phyloP scores from a whole-genome alignment of 2,113 vertebrate species.

The Oceanites oceanicus region DNA sequence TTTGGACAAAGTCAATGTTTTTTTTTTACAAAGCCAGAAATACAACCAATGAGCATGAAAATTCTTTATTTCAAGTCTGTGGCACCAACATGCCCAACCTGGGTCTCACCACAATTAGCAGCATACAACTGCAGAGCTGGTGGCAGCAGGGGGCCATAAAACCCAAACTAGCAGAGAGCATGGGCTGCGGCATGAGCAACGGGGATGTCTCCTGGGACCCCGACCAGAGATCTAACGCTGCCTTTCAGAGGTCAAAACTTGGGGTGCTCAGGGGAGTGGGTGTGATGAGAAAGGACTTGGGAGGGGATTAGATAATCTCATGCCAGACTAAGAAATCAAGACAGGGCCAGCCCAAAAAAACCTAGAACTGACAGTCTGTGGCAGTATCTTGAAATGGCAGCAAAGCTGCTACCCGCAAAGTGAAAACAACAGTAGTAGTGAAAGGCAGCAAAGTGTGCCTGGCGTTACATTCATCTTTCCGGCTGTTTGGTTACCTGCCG shows the following conservation, averaged over 20 bases:
- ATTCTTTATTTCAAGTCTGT: neutral
- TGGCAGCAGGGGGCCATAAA: accelerated
- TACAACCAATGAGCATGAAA: neutral
- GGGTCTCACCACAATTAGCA: neutral
- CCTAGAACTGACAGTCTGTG: neutral
- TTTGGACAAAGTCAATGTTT: neutral
- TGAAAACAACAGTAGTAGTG: neutral
- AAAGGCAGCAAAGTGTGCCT: neutral
- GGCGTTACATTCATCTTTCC: neutral
- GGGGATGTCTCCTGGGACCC: neutral
- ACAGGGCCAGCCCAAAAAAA: neutral
- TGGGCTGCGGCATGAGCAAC: accelerated
- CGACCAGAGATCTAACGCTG: neutral
- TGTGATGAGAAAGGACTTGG: neutral
- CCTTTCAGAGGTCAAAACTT: neutral
- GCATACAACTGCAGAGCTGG: neutral
- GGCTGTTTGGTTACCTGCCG: neutral
- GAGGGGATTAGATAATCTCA: neutral
- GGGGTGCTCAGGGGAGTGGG: neutral
- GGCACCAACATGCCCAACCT: neutral
- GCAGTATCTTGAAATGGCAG: neutral
- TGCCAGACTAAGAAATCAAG: neutral
- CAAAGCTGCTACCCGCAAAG: neutral
- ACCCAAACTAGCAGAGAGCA: accelerated
- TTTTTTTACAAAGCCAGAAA: neutral